Evolutionary conservation across 1,140 invertebrate species (phyloP).

Genomic region (Caenorhabditis brenneri): DNA sequence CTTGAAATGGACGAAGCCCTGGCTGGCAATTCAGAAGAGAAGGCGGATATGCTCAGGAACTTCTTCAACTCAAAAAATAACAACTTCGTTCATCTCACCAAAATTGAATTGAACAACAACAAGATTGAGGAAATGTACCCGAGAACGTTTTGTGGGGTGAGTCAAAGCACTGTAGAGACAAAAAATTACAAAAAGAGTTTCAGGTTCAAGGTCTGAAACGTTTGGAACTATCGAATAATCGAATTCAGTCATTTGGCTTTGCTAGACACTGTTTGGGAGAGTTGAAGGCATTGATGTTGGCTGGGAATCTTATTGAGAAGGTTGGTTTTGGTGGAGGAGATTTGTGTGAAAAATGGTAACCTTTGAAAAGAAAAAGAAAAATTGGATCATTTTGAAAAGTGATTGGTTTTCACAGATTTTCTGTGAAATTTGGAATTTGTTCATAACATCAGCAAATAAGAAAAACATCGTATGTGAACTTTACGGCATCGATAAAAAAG

Average conservation of each 20-base stretch:
- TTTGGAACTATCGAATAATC: conserved; percentile 52
- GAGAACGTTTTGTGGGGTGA: conserved; percentile 57
- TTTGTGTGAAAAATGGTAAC: too few species aligned
- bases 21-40: conserved; percentile 34
- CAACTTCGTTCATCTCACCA: conserved; percentile 51
- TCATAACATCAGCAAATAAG: too few species aligned
- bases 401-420: too few species aligned
- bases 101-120: conserved; percentile 52
- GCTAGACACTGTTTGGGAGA: conserved; percentile 41
- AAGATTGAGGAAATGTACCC: conserved; percentile 51
- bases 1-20: conserved; percentile 40
- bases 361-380: too few species aligned
- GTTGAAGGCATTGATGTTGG: conserved; percentile 45
- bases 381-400: too few species aligned
- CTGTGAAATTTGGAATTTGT: too few species aligned
- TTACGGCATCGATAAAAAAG: too few species aligned
- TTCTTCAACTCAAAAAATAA: conserved; percentile 43
- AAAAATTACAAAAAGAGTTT: neutral
- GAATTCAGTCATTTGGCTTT: conserved; percentile 51
- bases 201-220: conserved; percentile 36
- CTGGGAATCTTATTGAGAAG: conserved; percentile 31
- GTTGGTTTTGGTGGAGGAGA: neutral
- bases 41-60: conserved; percentile 49
- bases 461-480: too few species aligned
- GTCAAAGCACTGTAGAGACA: neutral